Conservation (phyloP, 2,888 invertebrate species). For the Eulithis testata region DNA sequence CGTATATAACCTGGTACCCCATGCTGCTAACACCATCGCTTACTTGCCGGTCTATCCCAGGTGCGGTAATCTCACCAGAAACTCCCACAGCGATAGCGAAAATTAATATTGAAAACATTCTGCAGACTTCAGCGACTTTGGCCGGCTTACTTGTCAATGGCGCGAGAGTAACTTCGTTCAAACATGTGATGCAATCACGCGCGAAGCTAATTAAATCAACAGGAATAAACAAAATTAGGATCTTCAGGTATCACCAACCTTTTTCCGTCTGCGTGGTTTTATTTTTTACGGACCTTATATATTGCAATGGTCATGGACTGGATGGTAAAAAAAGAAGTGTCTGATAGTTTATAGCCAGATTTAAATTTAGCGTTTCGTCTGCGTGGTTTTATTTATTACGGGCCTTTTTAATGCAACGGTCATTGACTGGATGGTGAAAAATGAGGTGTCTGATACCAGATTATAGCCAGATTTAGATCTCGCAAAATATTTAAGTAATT, state of each 20-base stretch:
- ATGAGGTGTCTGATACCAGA: constrained; percentile 14
- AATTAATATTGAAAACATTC: constrained; percentile 39
- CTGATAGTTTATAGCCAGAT: constrained; percentile 23
- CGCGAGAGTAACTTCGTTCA: constrained; percentile 40
- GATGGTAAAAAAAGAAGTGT: background rate
- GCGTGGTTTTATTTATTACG: constrained; percentile 19
- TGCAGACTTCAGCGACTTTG: constrained; percentile 18
- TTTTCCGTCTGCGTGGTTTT: constrained; percentile 30
- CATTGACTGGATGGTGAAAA: background rate
- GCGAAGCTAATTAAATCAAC: constrained; percentile 60
- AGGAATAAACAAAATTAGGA: constrained; percentile 59
- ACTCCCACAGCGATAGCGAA: constrained; percentile 39
- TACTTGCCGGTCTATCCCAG: constrained; percentile 56
- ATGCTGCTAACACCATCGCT: constrained; percentile 61
- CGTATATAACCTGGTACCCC: constrained; percentile 65
- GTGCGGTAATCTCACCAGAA: constrained; percentile 48
- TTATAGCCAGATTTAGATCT: constrained; percentile 20
- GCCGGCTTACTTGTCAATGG: constrained; percentile 36
- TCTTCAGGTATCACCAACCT: constrained; percentile 51
- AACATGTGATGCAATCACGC: constrained; percentile 58
- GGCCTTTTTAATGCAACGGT: constrained; percentile 8
- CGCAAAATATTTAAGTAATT: constrained; percentile 11
- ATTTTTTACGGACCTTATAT: constrained; percentile 23
- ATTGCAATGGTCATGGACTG: constrained; percentile 8
- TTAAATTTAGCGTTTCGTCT: constrained; percentile 20